phyloP scores from a whole-genome alignment of 2,888 invertebrate genomes.

The Hyposoter didymator region DNA sequence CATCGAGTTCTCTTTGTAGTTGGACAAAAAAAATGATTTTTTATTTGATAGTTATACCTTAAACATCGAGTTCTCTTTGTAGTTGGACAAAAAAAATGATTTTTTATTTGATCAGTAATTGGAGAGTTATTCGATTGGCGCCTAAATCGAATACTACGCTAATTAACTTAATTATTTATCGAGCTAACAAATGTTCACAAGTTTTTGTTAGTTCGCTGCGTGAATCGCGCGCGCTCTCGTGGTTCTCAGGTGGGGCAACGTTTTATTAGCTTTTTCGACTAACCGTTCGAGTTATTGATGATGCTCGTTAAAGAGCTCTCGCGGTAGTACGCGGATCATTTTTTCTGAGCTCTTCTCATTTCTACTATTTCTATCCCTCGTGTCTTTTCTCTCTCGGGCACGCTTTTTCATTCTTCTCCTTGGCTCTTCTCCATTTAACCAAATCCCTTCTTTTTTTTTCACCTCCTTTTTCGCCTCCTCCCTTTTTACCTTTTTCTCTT shows the following conservation, averaged over 20 bases:
- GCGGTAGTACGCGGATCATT: slow-evolving; percentile 65
- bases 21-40: not conserved
- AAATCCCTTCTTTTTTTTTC: not conserved
- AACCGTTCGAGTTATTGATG: slow-evolving; percentile 77
- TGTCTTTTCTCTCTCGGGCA: slow-evolving; percentile 30
- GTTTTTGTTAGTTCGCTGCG: slow-evolving; percentile 23
- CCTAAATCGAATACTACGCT: slow-evolving; percentile 72
- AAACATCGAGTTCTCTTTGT: not conserved
- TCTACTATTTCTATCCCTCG: slow-evolving; percentile 30
- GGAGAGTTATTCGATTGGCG: slow-evolving; percentile 9
- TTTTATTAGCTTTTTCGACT: slow-evolving; percentile 34
- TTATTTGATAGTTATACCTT: too few relatives aligned
- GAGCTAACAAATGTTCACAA: slow-evolving; percentile 65
- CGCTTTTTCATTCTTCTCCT: slow-evolving; percentile 68
- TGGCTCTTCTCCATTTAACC: slow-evolving; percentile 34
- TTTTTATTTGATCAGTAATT: not conserved
- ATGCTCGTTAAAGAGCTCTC: slow-evolving; percentile 77
- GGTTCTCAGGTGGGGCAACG: slow-evolving; percentile 28
- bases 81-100: not conserved
- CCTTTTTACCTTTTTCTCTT: not conserved
- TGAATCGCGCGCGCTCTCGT: slow-evolving; percentile 47
- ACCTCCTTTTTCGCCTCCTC: not conserved
- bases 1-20: not conserved
- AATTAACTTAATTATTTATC: slow-evolving; percentile 76
- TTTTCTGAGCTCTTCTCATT: slow-evolving; percentile 36